Base-by-base conservation (phyloP, 2,888 invertebrate species). In the Melanostoma mellinum region DNA sequence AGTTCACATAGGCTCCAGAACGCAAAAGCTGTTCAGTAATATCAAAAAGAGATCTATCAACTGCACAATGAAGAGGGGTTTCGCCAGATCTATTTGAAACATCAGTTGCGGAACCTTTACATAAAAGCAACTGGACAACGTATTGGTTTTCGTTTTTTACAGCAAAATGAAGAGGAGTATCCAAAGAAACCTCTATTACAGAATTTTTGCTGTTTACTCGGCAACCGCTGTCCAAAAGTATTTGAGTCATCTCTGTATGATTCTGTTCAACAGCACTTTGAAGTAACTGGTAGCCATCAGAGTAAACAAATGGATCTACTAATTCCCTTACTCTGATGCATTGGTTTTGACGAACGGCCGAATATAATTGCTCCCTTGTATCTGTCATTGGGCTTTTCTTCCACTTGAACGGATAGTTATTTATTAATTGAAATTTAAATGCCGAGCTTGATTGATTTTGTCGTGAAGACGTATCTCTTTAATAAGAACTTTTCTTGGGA, bases 121-220 rank as follows among this genome's bases (percentile, higher is more conserved):
- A 1, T 4, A 61, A 1, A 3, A 61, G 46, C 20, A 48, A 5
- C 30, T 36, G 2, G 3, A 44, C 9, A 20, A 36, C 5, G 20
- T 61, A 20, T 9, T 20, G 6, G 9, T 61, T 35, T 36, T 2
- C 20, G 20, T 48, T 30, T 36, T 30, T 0, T 0, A 48, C 44
- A 9, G 61, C 61, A 61, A 9, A 9, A 3, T 61, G 61, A 9
- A 61, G 61, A 5, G 61, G 46, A 20, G 61, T 20, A 46, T 20
- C 3, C 20, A 30, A 9, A 3, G 35, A 4, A 6, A 6, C 2
- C 20, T 6, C n/a, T 9, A 1, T 20, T 1, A 20, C 20, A 32
- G 3, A 3, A 0, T 4, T 20, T n/a, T 60, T 42, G n/a, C 60
- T 42, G 4, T 58, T 58, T 6, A 33, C 44, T 8, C 3, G 42